Base-by-base conservation (phyloP, 2,888 invertebrate species). In the Chloroclysta siterata region DNA sequence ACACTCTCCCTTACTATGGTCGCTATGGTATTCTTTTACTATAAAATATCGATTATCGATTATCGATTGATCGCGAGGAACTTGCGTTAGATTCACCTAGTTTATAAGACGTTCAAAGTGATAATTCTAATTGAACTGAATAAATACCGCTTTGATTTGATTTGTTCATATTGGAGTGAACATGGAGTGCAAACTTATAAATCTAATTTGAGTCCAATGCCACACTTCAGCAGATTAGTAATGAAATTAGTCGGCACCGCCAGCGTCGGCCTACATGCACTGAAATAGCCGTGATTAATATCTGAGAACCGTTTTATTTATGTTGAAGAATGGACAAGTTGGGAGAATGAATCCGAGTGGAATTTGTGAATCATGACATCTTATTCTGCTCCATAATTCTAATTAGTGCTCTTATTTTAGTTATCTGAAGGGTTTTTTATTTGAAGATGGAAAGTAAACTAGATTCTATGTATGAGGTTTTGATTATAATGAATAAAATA, bases 281-380 rank as follows among this genome's bases (percentile, higher is more conserved):
- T 11, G 68, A 68, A 72, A 72, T 72, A 70, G 59, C 57, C 46
- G 58, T 55, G 68, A 63, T 65, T 63, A 61, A 68, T 61, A 58
- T 50, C 63, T 54, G 58, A 42, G 55, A 53, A 58, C 41, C n/a
- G 51, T 46, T 48, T 59, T 66, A 63, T 61, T 67, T 63, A 55
- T 62, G 59, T 47, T 29, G 53, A 44, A 50, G 66, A 67, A 52
- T 52, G 59, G 54, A 63, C 62, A 63, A 57, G 62, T 62, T 39
- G 56, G 29, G 47, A 46, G 46, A 52, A 52, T 39, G 14, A 50
- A 48, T 48, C 46, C 36, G 50, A 36, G 50, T 55, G 67, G 65
- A 60, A 69, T 65, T 66, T 22, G 66, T 76, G 77, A 76, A 69
- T 77, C 76, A 78, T 41, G 65, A 44, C 51, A 60, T 48, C 48